Percentiles rank a stretch among this genome's conserved stretches.
phyloP scores from a whole-genome alignment of 2,888 invertebrate species.

The Noctua pronuba region DNA sequence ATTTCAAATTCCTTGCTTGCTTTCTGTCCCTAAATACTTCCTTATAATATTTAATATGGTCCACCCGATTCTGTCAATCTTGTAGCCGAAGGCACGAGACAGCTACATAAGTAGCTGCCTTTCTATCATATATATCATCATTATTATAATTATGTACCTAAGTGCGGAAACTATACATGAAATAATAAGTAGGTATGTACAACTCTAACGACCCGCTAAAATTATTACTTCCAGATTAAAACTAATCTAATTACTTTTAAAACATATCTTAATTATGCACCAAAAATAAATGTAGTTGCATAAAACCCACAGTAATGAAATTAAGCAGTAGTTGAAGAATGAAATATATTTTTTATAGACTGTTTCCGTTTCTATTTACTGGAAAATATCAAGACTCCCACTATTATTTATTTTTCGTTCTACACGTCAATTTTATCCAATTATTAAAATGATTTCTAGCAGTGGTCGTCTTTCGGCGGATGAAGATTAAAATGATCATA shows the following conservation, averaged over 20 bases:
- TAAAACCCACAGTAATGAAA: neutral
- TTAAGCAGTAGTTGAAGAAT: slow-evolving; percentile 7
- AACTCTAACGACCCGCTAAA: neutral
- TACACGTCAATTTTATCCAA: neutral
- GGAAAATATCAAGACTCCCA: slow-evolving; percentile 10
- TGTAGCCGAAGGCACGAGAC: neutral
- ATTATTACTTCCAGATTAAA: neutral
- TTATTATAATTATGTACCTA: too few species aligned
- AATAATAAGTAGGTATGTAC: neutral
- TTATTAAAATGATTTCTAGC: too few species aligned
- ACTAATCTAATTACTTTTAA: neutral
- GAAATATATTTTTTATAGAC: neutral
- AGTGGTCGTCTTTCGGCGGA: too few species aligned
- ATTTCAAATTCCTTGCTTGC: neutral
- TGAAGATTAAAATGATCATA: neutral
- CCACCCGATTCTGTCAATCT: neutral
- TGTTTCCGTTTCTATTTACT: slow-evolving; percentile 1
- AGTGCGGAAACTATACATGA: neutral
- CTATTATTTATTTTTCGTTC: slow-evolving; percentile 9
- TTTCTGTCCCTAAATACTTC: neutral
- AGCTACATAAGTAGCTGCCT: neutral
- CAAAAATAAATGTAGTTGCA: neutral
- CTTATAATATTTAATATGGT: neutral
- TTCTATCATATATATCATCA: too few species aligned
- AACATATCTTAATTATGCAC: neutral